Conservation (phyloP, 2,113 vertebrate genomes). For the Strix aluco region DNA sequence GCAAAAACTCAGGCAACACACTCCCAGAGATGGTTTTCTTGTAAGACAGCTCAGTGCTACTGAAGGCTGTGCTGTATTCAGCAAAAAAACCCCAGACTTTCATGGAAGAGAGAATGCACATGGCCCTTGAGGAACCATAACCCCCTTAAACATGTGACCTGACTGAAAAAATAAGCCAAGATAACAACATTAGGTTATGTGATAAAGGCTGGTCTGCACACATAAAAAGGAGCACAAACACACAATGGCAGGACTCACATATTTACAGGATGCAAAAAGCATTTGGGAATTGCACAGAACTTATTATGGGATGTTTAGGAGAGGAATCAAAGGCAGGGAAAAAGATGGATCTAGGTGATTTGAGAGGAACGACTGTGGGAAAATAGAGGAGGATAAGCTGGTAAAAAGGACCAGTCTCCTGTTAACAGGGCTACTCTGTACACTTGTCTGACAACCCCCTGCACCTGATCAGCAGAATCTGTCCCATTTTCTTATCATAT, state of each 20-base stretch:
- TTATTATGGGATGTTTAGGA: neutral
- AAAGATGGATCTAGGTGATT: neutral
- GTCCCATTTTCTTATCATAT: neutral
- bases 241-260: fast-evolving
- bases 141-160: neutral
- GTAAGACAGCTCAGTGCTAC: neutral
- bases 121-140: neutral
- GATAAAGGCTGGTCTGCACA: neutral
- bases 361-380: neutral
- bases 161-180: neutral
- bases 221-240: neutral
- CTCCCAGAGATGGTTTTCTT: neutral
- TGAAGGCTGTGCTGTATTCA: neutral
- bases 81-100: neutral
- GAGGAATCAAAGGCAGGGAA: neutral
- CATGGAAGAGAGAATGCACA: neutral
- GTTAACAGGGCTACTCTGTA: neutral
- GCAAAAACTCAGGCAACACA: neutral
- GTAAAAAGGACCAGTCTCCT: neutral
- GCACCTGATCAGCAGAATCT: neutral
- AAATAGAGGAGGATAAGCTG: neutral
- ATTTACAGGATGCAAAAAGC: neutral
- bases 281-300: neutral
- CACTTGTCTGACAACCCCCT: neutral
- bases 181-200: neutral